Evolutionary conservation across 2,113 vertebrate genomes (phyloP), one percentile per base, ranked within the genome.

Genomic region (Pachycephala philippinensis): DNA sequence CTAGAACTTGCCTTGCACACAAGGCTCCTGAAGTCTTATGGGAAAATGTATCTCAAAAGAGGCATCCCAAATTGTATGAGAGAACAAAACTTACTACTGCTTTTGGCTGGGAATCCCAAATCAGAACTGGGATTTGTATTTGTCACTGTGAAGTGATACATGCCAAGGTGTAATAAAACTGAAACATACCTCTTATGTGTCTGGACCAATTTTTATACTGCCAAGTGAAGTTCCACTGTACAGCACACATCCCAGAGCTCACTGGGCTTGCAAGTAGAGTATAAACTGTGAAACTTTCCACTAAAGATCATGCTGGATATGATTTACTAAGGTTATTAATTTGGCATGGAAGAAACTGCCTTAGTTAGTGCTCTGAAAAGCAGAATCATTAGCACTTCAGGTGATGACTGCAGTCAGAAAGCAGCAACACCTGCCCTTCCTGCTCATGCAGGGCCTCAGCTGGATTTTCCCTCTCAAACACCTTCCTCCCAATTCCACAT

Each of bases 31-130:
- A n/a, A 60, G 37, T n/a, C 70, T 37, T 49, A 40, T 1, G 0
- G 2, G n/a, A 79, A 91, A 93, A 72, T 3, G 9, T 16, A 69
- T 76, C 82, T 79, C 87, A 22, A 40, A 37, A 78, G 81, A 79
- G 35, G 37, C 31, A 64, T 70, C 45, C 33, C 49, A 82, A 85
- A 82, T 4, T n/a, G 31, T 35, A 11, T 3, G 18, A 76, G 61
- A 68, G 31, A 75, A 78, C 26, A 89, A 57, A 93, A 64, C 56
- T 91, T 87, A 64, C 10, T 77, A 13, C 19, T 57, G 57, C 40
- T 76, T 95, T 89, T 94, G 84, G 39, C 60, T 23, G 64, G 75
- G 49, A 94, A 94, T 85, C n/a, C 49, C 82, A 79, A 89, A 87
- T 69, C 61, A 90, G 84, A 82, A 65, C 11, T 18, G 61, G 37